Percentiles rank a stretch among this genome's conserved stretches.
These are phyloP conservation scores for Emydocephalus ijimae DNA, from an alignment of 2,113 vertebrate species.

Conservation along the genomic window DNA sequence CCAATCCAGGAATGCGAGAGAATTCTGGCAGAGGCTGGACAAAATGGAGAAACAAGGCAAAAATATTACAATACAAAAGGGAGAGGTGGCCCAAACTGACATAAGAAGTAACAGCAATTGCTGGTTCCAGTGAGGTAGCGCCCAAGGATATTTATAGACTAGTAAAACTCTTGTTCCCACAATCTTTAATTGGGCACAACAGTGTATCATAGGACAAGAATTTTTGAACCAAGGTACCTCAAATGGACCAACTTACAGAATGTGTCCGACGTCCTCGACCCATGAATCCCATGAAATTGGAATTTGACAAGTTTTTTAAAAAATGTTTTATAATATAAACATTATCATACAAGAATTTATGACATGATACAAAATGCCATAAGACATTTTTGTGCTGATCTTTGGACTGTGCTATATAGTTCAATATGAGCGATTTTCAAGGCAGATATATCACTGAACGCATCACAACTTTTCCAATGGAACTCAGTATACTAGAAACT, in stretches of 20 bases:
- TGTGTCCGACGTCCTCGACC: background rate
- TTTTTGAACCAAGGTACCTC: background rate
- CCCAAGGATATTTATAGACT: background rate
- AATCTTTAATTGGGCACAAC: background rate
- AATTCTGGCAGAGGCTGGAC: constrained; percentile 84
- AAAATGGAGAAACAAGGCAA: background rate
- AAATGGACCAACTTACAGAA: background rate
- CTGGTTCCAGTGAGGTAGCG: background rate
- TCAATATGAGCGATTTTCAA: background rate
- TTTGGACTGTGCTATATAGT: background rate
- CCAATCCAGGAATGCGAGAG: constrained; percentile 82
- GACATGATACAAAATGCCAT: background rate
- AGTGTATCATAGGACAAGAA: background rate
- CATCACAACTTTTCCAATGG: background rate
- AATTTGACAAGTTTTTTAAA: background rate
- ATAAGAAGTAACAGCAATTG: too few relatives aligned
- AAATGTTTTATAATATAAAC: background rate
- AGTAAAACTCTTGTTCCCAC: background rate
- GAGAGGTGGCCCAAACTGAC: background rate
- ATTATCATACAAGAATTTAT: background rate
- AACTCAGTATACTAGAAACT: background rate
- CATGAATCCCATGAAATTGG: background rate
- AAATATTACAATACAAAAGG: background rate
- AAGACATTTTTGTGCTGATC: background rate
- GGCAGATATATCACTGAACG: background rate